Base-by-base conservation (phyloP, 2,113 vertebrate genomes). In the Tringa solitaria region DNA sequence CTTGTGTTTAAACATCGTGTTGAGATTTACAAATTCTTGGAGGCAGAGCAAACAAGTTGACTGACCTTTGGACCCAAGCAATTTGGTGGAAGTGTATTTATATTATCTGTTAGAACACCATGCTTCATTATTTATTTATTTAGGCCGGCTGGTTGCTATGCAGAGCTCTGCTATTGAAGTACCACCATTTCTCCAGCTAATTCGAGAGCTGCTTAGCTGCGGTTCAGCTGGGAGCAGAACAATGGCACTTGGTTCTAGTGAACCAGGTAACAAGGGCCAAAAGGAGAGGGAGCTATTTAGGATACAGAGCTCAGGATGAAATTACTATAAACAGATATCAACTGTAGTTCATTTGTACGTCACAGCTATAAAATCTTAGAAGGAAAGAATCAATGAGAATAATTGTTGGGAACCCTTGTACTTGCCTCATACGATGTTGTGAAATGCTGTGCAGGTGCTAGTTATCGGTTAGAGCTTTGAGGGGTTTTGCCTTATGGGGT, bases 1-100 rank as follows among this genome's bases (percentile, higher is more conserved):
- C 92, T 94, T 96, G 95, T 90, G 88, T 96, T 97, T 98, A 98
- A 98, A 98, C 97, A 92, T 92, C 91, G 75, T 94, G 94, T 96
- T 74, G 97, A 97, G 98, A 98, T 98, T 98, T 98, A 98, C 98
- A 97, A 92, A 97, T 97, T 97, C 97, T 96, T 91, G 20, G 83
- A 97, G 97, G 80, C 97, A 91, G 97, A 97, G 96, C 90, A 67
- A 91, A 96, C 92, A 97, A 85, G 90, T 64, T 95, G 94, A 69
- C 81, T 97, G 98, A 98, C 98, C 97, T 98, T 98, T 97, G 98
- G 97, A 98, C 97, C 93, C 87, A 43, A 78, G 93, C 95, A 91
- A 78, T 96, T 96, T 70, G 93, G 97, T 97, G 84, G 56, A 95
- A 98, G 96, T 84, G 92, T 96, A 89, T 93, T 94, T 94, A 90